Percentiles rank a stretch among this genome's conserved stretches.
Conservation (phyloP, 2,113 vertebrate species). For the Grallaria varia region DNA sequence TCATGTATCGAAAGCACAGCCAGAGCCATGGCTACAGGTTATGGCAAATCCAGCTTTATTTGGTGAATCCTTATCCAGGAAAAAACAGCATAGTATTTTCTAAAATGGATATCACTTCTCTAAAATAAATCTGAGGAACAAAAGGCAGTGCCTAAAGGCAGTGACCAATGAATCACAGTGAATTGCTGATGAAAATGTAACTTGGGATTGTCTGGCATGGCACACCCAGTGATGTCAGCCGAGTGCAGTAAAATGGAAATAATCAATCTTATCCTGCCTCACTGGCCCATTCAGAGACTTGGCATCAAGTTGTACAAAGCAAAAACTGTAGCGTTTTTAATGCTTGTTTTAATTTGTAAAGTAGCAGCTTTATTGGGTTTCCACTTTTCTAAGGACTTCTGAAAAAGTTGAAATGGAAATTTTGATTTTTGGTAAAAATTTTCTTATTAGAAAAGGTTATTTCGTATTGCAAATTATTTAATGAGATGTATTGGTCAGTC, state of each 20-base stretch:
- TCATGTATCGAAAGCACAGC: rapidly evolving
- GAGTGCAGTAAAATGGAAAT: neutral
- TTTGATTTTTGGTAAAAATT: neutral
- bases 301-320: neutral
- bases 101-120: neutral
- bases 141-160: neutral
- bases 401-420: neutral
- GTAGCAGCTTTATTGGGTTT: neutral
- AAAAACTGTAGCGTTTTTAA: neutral
- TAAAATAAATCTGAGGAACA: neutral
- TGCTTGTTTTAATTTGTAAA: neutral
- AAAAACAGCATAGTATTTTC: neutral
- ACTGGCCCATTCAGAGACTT: neutral
- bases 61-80: neutral
- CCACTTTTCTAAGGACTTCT: neutral
- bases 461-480: neutral
- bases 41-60: neutral
- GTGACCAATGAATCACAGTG: neutral
- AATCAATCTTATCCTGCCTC: neutral
- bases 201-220: neutral
- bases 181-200: neutral
- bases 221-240: neutral
- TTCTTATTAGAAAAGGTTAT: neutral
- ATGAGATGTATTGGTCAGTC: neutral
- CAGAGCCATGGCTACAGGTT: neutral